These are phyloP conservation scores for Columba guinea DNA, from an alignment of 2,797 vertebrate genomes.

Conservation along the genomic window DNA sequence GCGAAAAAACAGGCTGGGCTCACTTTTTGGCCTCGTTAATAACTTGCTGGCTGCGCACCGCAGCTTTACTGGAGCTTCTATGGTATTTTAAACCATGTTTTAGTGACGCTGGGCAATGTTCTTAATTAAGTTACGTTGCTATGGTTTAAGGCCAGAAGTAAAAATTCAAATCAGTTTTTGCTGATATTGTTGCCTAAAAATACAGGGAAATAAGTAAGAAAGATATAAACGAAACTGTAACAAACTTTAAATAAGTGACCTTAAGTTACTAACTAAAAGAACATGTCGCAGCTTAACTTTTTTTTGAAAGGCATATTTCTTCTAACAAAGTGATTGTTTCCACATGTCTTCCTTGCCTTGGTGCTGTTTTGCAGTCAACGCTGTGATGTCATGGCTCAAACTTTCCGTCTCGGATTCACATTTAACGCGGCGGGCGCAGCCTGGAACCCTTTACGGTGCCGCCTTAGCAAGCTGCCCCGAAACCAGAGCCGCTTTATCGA, in stretches of 20 bases:
- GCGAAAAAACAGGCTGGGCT: neutral
- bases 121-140: neutral
- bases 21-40: neutral
- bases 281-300: neutral
- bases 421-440: neutral
- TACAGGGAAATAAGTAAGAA: conserved; percentile 45
- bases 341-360: conserved; percentile 31
- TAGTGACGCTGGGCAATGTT: neutral
- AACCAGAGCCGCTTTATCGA: neutral
- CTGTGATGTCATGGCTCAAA: conserved; percentile 42
- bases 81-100: neutral
- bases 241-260: conserved; percentile 56
- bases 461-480: neutral
- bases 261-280: conserved; percentile 62
- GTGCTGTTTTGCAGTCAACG: neutral
- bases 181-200: conserved; percentile 31
- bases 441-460: neutral
- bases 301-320: conserved; percentile 20
- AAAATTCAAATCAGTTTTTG: conserved; percentile 38
- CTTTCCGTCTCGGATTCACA: conserved; percentile 30
- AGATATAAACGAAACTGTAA: conserved; percentile 33
- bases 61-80: neutral
- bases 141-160: conserved; percentile 51
- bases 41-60: neutral
- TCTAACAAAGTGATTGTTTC: conserved; percentile 47